phyloP scores from a whole-genome alignment of 2,113 vertebrate genomes.

The Zosterops borbonicus region DNA sequence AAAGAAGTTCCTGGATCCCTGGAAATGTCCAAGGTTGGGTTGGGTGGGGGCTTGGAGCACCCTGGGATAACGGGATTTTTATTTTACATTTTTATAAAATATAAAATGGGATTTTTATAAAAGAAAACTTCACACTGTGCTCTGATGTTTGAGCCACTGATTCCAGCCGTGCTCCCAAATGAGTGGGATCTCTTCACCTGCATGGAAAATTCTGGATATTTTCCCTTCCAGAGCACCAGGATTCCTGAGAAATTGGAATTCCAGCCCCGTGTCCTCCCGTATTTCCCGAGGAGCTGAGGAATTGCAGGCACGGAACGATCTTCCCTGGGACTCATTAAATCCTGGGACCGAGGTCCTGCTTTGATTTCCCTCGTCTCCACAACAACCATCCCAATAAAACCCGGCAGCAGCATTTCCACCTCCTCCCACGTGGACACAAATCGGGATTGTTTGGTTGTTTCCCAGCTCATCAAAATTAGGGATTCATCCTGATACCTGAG shows the following conservation, averaged over 20 bases:
- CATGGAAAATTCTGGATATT: neutral
- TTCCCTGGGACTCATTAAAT: conserved; percentile 6
- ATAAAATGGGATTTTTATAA: too few relatives aligned
- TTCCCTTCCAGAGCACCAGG: neutral
- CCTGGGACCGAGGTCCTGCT: neutral
- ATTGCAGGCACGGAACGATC: neutral
- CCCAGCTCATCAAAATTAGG: neutral
- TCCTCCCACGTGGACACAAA: neutral
- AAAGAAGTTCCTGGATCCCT: neutral
- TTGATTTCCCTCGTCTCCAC: neutral
- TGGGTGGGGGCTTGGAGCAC: neutral
- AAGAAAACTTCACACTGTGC: neutral
- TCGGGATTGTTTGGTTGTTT: neutral
- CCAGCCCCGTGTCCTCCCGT: neutral
- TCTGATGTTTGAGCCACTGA: too few relatives aligned
- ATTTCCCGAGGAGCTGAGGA: neutral
- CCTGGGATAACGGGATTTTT: neutral
- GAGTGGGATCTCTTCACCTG: neutral
- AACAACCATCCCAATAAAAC: neutral
- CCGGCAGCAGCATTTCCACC: neutral
- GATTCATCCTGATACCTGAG: rapidly evolving
- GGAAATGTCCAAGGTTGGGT: neutral
- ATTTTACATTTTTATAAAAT: too few relatives aligned
- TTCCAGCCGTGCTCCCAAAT: neutral
- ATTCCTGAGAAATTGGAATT: neutral